Conservation (phyloP, 2,888 invertebrate genomes). For the Melipona beecheii region DNA sequence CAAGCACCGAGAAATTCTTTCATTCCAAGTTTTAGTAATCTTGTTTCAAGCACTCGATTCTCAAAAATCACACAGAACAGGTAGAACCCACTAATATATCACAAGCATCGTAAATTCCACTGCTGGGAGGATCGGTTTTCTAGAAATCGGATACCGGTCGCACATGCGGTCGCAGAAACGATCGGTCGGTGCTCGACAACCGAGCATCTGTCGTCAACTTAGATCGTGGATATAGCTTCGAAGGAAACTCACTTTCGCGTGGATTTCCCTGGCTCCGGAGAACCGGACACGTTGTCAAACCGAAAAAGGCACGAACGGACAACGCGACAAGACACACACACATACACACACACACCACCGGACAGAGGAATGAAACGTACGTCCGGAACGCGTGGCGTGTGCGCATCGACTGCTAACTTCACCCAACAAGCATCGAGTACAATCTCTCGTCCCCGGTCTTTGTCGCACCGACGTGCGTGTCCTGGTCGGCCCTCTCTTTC, state of each 20-base stretch:
- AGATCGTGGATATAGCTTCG: neutral
- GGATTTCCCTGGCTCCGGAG: conserved; percentile 49
- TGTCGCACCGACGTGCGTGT: conserved; percentile 47
- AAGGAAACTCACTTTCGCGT: conserved; percentile 38
- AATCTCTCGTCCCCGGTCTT: conserved; percentile 60
- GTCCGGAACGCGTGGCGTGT: conserved; percentile 82
- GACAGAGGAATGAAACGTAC: conserved; percentile 61
- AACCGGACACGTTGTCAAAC: conserved; percentile 59
- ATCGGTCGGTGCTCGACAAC: neutral
- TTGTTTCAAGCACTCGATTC: neutral
- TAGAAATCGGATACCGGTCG: neutral
- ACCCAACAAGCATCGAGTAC: conserved; percentile 75
- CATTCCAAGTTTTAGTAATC: too few relatives aligned
- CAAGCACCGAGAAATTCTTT: conserved; percentile 4
- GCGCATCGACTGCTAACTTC: conserved; percentile 83
- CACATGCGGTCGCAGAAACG: neutral
- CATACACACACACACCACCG: neutral
- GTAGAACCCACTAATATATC: neutral
- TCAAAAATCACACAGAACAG: neutral
- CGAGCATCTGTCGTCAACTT: conserved; percentile 6
- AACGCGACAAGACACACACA: conserved; percentile 17
- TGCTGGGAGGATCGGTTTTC: neutral
- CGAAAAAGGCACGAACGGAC: conserved; percentile 25
- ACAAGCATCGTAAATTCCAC: neutral
- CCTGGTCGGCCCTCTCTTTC: conserved; percentile 29